Evolutionary conservation across 2,888 invertebrate species (phyloP).

Genomic region (Siphonodentalium dalli): DNA sequence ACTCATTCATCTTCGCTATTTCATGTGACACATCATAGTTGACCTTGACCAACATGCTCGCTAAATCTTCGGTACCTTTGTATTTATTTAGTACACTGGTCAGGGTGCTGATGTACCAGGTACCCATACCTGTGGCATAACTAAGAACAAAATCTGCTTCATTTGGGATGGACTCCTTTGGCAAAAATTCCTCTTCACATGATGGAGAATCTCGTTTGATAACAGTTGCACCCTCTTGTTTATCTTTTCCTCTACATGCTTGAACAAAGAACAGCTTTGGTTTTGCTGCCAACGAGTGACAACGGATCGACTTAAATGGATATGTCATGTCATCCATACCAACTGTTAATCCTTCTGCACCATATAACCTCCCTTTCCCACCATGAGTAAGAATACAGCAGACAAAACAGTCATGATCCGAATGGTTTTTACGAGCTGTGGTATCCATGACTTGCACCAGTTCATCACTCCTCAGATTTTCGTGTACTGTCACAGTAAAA

Average conservation of each 20-base stretch:
- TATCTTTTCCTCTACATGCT: slow-evolving; percentile 55
- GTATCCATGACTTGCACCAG: slow-evolving; percentile 38
- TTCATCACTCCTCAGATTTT: slow-evolving; percentile 37
- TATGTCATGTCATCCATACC: slow-evolving; percentile 41
- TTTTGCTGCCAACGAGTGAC: slow-evolving; percentile 50
- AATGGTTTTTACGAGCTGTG: slow-evolving; percentile 39
- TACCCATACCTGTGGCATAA: slow-evolving; percentile 57
- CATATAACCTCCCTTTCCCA: slow-evolving; percentile 41
- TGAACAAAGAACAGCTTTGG: slow-evolving; percentile 62
- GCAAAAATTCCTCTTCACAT: background rate
- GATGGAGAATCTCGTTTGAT: no score
- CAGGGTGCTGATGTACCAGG: slow-evolving; percentile 59
- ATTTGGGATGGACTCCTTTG: slow-evolving; percentile 49
- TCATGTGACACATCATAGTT: no score
- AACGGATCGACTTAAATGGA: slow-evolving; percentile 40
- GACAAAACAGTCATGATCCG: slow-evolving; percentile 48
- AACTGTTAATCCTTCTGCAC: slow-evolving; percentile 40
- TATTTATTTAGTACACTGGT: no score
- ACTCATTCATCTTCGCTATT: no score
- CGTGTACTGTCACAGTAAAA: slow-evolving; percentile 34
- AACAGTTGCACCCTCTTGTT: slow-evolving; percentile 47
- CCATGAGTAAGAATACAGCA: slow-evolving; percentile 59
- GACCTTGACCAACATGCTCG: no score
- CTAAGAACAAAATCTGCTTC: slow-evolving; percentile 61
- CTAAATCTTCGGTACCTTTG: no score